Conservation (phyloP, 2,113 vertebrate genomes). For the Todiramphus chloris region DNA sequence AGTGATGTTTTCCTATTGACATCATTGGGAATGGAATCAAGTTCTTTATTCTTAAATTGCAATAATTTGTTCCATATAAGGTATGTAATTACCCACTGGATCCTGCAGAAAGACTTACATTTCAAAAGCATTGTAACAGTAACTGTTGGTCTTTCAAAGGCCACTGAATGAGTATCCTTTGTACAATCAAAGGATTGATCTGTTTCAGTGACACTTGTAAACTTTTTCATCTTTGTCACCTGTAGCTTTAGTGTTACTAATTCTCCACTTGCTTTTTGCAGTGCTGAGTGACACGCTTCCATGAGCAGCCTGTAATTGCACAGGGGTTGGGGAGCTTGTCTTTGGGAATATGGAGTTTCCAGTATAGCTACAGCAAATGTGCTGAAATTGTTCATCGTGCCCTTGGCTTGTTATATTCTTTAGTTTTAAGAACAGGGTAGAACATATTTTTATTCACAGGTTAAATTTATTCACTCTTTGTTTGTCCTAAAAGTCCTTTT, state of each 20-base stretch:
- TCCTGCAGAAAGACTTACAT: background rate
- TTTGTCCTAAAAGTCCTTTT: background rate
- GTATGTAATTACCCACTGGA: constrained; percentile 7
- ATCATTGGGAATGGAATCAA: background rate
- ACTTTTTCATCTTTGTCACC: background rate
- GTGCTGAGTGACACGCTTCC: background rate
- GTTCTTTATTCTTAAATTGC: constrained; percentile 31
- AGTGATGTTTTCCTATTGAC: background rate
- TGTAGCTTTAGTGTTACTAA: background rate
- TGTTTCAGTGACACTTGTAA: constrained; percentile 16
- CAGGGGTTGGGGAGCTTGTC: background rate
- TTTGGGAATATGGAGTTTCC: background rate
- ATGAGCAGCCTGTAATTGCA: background rate
- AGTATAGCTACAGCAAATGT: background rate
- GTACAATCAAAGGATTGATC: background rate
- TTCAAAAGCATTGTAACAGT: constrained; percentile 1
- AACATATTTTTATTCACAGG: background rate
- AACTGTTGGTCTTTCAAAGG: constrained; percentile 31
- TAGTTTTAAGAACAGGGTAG: background rate
- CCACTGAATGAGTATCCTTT: background rate
- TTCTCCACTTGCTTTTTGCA: background rate
- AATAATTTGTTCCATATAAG: constrained; percentile 37
- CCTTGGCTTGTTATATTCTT: background rate
- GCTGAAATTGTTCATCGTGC: background rate
- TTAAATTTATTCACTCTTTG: background rate